Percentiles rank a stretch among this genome's conserved stretches.
phyloP scores from a whole-genome alignment of 2,888 invertebrate species.

The Macaria notata region DNA sequence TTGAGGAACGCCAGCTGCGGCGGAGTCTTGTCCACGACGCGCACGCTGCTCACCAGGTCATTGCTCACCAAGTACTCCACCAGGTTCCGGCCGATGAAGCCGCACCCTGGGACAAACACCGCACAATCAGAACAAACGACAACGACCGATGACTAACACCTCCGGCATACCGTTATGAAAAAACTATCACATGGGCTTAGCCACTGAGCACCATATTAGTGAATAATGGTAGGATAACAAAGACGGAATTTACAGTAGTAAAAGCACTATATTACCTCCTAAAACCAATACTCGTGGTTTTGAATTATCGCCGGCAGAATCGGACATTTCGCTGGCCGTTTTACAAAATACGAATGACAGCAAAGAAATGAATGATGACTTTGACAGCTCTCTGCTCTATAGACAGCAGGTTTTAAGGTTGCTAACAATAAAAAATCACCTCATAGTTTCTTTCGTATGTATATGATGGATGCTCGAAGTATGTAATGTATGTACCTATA shows the following conservation, averaged over 20 bases:
- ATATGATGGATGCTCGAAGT: too few species aligned
- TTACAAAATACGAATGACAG: slow-evolving; percentile 44
- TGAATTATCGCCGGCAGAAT: slow-evolving; percentile 71
- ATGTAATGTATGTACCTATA: too few species aligned
- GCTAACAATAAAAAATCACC: slow-evolving; percentile 12
- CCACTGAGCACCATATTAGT: not conserved
- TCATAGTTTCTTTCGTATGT: too few species aligned
- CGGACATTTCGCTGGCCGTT: slow-evolving; percentile 69
- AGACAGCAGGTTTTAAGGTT: slow-evolving; percentile 28
- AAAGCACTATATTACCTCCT: slow-evolving; percentile 62
- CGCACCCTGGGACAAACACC: slow-evolving; percentile 87
- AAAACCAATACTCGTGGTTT: slow-evolving; percentile 74
- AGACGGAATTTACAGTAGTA: slow-evolving; percentile 1
- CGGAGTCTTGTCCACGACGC: slow-evolving; percentile 95
- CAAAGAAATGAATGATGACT: slow-evolving; percentile 12
- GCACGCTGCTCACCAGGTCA: slow-evolving; percentile 87
- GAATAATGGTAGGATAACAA: slow-evolving; percentile 1
- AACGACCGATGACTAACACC: slow-evolving; percentile 68
- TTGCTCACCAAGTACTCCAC: slow-evolving; percentile 90
- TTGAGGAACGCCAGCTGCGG: slow-evolving; percentile 96
- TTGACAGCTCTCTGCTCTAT: slow-evolving; percentile 15
- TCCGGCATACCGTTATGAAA: slow-evolving; percentile 60
- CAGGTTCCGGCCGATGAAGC: slow-evolving; percentile 95
- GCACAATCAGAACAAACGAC: slow-evolving; percentile 37
- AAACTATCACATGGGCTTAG: slow-evolving; percentile 29